A percentile compares a stretch with the other conserved stretches of the same genome.
These are phyloP conservation scores for Aporrectodea caliginosa DNA, from an alignment of 1,140 invertebrate species.

Conservation along the genomic window DNA sequence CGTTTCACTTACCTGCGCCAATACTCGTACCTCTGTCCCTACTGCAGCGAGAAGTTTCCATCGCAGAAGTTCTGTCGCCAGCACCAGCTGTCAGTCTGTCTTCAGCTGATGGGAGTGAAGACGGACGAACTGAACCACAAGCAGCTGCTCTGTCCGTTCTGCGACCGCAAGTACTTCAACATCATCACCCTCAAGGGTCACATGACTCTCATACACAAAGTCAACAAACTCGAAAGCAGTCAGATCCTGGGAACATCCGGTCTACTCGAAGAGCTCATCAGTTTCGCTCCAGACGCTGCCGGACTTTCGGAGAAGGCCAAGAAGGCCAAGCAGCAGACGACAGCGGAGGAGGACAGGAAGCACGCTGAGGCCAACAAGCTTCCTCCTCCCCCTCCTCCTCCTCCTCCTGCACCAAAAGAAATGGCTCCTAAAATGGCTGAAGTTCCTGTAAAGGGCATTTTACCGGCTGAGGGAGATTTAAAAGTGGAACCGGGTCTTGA, in stretches of 20 bases:
- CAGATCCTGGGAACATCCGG: not conserved
- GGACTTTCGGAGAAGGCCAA: not conserved
- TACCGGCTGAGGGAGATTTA: no score
- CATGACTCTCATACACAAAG: conserved; percentile 16
- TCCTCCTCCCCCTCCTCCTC: no score
- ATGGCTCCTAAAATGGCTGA: no score
- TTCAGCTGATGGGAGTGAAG: conserved; percentile 19
- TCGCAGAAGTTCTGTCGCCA: conserved; percentile 20
- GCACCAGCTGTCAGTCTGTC: conserved; percentile 20
- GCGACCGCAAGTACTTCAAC: conserved; percentile 25
- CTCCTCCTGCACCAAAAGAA: no score
- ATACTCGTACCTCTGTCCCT: conserved; percentile 24
- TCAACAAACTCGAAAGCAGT: conserved; percentile 11
- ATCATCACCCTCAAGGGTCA: conserved; percentile 27
- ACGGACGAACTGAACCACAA: conserved; percentile 23
- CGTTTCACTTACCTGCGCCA: conserved; percentile 17
- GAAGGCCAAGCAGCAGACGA: not conserved
- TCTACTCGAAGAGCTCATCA: not conserved
- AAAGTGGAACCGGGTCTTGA: no score
- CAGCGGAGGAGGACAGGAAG: not conserved
- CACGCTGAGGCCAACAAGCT: not conserved
- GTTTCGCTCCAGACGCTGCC: not conserved
- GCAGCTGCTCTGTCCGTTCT: conserved; percentile 21
- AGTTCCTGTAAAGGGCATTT: no score
- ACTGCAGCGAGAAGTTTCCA: conserved; percentile 23